Evolutionary conservation across 2,797 vertebrate species (phyloP).

Genomic region (Sebastiscus albofasciatus): DNA sequence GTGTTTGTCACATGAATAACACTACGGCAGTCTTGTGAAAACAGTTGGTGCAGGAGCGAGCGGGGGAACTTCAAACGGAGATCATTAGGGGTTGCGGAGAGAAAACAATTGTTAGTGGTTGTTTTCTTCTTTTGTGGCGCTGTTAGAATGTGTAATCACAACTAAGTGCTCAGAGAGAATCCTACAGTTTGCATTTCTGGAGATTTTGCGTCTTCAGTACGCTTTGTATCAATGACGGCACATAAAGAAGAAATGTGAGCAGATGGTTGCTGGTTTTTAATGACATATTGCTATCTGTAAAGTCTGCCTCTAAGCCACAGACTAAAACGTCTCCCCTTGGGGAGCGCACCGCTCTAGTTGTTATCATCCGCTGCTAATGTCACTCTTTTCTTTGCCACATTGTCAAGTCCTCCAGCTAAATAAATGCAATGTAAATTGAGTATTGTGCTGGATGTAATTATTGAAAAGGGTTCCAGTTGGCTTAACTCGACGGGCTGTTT

Average conservation of each 20-base stretch:
- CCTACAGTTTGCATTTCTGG: constrained; percentile 63
- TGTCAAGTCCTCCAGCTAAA: constrained; percentile 72
- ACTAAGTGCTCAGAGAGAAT: constrained; percentile 66
- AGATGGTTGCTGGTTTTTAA: constrained; percentile 79
- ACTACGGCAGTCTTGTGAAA: constrained; percentile 39
- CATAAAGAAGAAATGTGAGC: constrained; percentile 70
- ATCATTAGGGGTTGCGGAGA: constrained; percentile 49
- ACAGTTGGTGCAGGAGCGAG: constrained; percentile 33
- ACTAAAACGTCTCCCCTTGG: constrained; percentile 68
- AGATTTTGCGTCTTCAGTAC: constrained; percentile 52
- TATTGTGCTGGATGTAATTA: constrained; percentile 76
- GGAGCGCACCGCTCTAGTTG: constrained; percentile 66
- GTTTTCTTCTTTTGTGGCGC: constrained; percentile 28
- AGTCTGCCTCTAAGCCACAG: constrained; percentile 72
- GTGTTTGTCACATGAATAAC: constrained; percentile 37
- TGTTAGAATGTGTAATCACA: constrained; percentile 63
- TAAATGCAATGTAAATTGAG: constrained; percentile 72
- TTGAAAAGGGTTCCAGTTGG: constrained; percentile 76
- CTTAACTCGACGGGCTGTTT: constrained; percentile 70
- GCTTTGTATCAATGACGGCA: constrained; percentile 56
- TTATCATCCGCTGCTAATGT: constrained; percentile 74
- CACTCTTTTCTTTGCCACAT: constrained; percentile 67
- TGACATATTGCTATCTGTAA: constrained; percentile 80
- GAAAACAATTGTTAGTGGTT: constrained; percentile 60
- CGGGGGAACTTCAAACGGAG: constrained; percentile 54